phyloP scores from a whole-genome alignment of 92 coral and sea anemone genomes.

The Palythoa caribaeorum region DNA sequence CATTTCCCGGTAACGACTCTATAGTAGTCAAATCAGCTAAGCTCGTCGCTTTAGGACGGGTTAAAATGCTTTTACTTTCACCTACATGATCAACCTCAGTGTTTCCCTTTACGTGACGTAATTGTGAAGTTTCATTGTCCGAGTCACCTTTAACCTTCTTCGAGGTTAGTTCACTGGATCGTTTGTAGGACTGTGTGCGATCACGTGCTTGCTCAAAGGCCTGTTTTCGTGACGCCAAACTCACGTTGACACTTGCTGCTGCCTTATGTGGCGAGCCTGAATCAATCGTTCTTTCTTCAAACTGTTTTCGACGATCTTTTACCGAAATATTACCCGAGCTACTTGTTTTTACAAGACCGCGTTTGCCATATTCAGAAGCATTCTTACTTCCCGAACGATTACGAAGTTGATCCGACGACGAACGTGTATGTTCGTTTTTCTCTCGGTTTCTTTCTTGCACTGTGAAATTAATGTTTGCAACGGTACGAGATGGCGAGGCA shows the following conservation, averaged over 20 bases:
- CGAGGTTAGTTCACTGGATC: constrained; percentile 61
- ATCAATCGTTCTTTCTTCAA: constrained; percentile 56
- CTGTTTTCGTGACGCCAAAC: constrained; percentile 82
- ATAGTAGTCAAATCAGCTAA: constrained; percentile 29
- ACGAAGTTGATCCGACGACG: neutral
- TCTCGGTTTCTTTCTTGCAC: neutral
- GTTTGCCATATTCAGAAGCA: constrained; percentile 18
- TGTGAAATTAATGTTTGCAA: neutral
- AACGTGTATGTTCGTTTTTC: neutral
- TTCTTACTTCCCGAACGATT: constrained; percentile 8
- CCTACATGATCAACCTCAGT: constrained; percentile 50
- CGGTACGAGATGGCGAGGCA: neutral
- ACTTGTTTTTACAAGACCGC: constrained; percentile 15
- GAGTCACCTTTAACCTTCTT: constrained; percentile 57
- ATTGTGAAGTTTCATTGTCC: constrained; percentile 39
- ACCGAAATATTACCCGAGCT: constrained; percentile 72
- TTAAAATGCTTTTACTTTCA: neutral
- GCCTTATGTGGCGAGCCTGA: constrained; percentile 41
- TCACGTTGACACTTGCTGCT: constrained; percentile 37
- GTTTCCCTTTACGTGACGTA: constrained; percentile 50
- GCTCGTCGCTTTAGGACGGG: constrained; percentile 32
- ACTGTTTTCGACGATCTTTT: constrained; percentile 82
- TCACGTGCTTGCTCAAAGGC: constrained; percentile 68
- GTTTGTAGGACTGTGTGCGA: constrained; percentile 64
- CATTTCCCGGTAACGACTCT: constrained; percentile 31